Conservation (phyloP, 2,113 vertebrate species). For the Ctenodactylus gundi region DNA sequence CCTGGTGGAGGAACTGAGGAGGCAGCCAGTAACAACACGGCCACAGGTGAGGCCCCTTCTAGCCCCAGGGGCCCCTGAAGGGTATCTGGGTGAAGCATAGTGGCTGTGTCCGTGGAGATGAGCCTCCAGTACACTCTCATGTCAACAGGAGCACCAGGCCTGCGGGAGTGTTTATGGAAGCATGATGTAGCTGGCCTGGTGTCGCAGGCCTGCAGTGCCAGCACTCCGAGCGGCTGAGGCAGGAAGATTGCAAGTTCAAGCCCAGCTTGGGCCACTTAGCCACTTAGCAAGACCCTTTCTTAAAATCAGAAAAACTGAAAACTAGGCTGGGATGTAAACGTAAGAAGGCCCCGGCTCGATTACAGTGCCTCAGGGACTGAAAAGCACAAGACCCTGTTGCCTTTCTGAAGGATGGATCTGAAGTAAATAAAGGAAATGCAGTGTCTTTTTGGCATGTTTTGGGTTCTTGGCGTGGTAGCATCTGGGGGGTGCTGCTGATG, state of each 20-base stretch:
- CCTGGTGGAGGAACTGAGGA: conserved; percentile 75
- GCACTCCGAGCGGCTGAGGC: too few species aligned
- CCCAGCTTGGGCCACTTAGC: too few species aligned
- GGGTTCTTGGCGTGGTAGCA: neutral
- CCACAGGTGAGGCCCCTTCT: conserved; percentile 59
- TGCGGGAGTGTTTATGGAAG: neutral
- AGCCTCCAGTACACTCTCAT: neutral
- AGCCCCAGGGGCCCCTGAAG: neutral
- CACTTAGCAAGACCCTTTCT: too few species aligned
- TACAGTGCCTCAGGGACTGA: too few species aligned
- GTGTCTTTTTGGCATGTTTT: neutral
- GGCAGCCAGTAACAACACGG: conserved; percentile 43
- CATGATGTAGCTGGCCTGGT: fast-evolving
- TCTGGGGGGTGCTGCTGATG: neutral
- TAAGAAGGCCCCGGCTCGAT: too few species aligned
- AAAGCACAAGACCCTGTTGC: too few species aligned
- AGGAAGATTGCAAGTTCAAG: too few species aligned
- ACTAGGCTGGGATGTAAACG: too few species aligned
- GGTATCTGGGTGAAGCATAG: neutral
- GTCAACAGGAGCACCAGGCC: neutral
- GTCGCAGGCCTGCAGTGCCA: too few species aligned
- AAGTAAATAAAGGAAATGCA: neutral
- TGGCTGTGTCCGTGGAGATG: neutral
- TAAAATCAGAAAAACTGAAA: too few species aligned
- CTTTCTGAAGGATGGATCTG: neutral